phyloP scores from a whole-genome alignment of 2,888 invertebrate genomes.

The Drosophila meridionalis region DNA sequence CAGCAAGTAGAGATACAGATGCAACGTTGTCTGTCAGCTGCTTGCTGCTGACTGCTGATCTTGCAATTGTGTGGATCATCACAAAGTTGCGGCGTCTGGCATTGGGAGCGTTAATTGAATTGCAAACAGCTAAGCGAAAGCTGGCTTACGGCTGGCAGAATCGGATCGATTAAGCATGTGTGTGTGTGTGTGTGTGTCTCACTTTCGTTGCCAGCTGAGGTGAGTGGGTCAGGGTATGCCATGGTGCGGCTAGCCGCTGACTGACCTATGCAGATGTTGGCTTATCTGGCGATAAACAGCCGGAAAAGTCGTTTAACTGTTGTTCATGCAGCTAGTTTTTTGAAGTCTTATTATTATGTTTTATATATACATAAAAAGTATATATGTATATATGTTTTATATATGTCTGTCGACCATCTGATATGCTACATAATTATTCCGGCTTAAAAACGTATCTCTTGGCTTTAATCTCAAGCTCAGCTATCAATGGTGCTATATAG shows the following conservation, averaged over 20 bases:
- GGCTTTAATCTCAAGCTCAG: neutral
- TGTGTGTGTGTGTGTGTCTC: neutral
- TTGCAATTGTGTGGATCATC: conserved; percentile 68
- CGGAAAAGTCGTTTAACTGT: conserved; percentile 26
- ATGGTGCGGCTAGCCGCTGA: conserved; percentile 2
- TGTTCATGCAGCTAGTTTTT: conserved; percentile 8
- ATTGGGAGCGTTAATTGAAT: conserved; percentile 78
- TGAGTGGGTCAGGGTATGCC: neutral
- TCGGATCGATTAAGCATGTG: conserved; percentile 28
- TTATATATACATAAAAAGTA: neutral
- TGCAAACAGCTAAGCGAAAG: conserved; percentile 71
- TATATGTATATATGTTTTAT: neutral
- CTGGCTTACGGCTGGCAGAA: conserved; percentile 25
- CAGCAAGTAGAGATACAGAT: conserved; percentile 13
- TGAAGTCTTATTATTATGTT: neutral
- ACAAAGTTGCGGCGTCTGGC: conserved; percentile 41
- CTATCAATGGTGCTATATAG: neutral
- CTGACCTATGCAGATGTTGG: conserved; percentile 38
- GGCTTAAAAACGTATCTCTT: conserved; percentile 16
- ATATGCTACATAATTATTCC: conserved; percentile 15
- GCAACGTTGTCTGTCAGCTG: conserved; percentile 21
- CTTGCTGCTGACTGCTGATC: conserved; percentile 50
- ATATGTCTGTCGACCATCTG: conserved; percentile 7
- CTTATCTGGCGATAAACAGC: conserved; percentile 18
- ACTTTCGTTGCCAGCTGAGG: neutral